Base-by-base conservation (phyloP, 2,113 vertebrate genomes). In the Microcebus lehilahytsara region DNA sequence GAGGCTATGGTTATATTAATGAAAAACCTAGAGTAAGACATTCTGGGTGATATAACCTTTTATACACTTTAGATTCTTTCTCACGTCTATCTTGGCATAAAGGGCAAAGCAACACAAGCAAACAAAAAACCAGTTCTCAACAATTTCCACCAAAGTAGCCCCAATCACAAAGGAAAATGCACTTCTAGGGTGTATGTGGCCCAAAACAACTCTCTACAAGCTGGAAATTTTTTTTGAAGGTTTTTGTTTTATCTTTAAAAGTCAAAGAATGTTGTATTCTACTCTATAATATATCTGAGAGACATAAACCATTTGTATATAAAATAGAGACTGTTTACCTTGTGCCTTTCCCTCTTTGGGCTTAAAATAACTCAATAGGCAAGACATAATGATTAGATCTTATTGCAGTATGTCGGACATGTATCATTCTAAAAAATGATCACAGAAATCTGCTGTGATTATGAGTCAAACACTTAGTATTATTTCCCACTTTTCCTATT, bases 401-500 rank as follows among this genome's bases (percentile, higher is more conserved):
- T 30, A 72, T 12, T 78, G 30, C 20, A 79, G 20, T 16, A 49
- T 66, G 49, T 75, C 85, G 92, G 77, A 51, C 49, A 56, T 0
- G 0, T 49, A 81, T 78, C 58, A 51, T 77, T 89, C 60, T 85
- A 72, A 96, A 88, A 72, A 37, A 42, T 60, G 56, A 72, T 78
- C 40, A 89, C 40, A 95, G 37, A 87, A 89, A 93, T 69, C 7
- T 74, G 34, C 58, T 93, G 14, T 19, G 80, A 85, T 79, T 56
- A 67, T 42, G 51, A 69, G 22, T 93, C 77, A 91, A 91, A 72
- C 13, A 37, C 62, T 89, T 88, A 66, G 72, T 79, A 69, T 91
- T 93, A 89, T 79, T 89, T 96, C 79, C 86, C 72, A 87, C n/a
- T 89, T 91, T 95, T 40, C 66, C 30, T 69, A 81, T 87, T 89